Base-by-base conservation (phyloP, 2,797 vertebrate genomes). In the Benthosema pterotum region DNA sequence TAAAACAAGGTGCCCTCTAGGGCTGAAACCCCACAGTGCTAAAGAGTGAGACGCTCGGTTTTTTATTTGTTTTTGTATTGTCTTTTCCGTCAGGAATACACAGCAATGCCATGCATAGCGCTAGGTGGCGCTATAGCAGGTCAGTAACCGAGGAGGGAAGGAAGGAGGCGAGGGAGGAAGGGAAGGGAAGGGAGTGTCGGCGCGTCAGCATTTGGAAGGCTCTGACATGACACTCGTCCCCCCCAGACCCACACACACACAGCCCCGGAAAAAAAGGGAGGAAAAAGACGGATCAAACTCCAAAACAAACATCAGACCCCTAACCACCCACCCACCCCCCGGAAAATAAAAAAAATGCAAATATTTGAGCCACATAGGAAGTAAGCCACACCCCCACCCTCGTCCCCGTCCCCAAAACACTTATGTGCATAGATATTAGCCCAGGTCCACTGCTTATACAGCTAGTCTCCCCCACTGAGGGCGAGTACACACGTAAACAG, bases 371-470 rank as follows among this genome's bases (percentile, higher is more conserved):
- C 83, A 85, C 86, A 69, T 72, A 67, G 71, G 28, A 82, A 75
- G 79, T 77, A 53, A 82, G 83, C 80, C 76, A 69, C 71, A 61
- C 51, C 46, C 55, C 60, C 12, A n/a, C n/a, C n/a, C n/a, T n/a
- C n/a, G n/a, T 85, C 89, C 84, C 83, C 84, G 87, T 80, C 67
- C 69, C 86, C 52, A 57, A 12, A 67, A 87, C 88, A 93, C 94
- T 93, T 95, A 25, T 25, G 96, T 98, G 97, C 97, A 96, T 97
- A 98, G 97, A 95, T 97, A 88, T n/a, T n/a, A n/a, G n/a, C n/a
- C n/a, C n/a, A n/a, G n/a, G n/a, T n/a, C n/a, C n/a, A n/a, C n/a
- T n/a, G n/a, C n/a, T n/a, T n/a, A n/a, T n/a, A n/a, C n/a, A n/a
- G n/a, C n/a, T n/a, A n/a, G n/a, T n/a, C n/a, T n/a, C n/a, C n/a